phyloP scores from a whole-genome alignment of 2,797 vertebrate genomes.

The Euphonia xanthogaster region DNA sequence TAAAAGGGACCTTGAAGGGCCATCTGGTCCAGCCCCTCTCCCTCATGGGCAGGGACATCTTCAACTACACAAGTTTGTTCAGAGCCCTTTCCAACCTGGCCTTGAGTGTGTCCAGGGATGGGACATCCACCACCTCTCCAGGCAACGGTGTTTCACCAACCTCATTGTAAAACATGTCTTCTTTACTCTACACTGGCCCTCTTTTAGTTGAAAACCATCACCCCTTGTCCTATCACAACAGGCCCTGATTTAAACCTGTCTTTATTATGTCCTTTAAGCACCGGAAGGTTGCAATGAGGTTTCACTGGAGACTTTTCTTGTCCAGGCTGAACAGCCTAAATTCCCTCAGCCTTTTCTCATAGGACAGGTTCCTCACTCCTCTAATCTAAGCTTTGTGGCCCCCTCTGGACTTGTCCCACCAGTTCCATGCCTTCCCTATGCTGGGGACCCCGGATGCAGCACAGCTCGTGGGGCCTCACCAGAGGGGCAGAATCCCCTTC shows the following conservation, averaged over 20 bases:
- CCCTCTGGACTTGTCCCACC: neutral
- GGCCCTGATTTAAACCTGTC: neutral
- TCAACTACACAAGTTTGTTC: neutral
- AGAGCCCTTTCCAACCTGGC: neutral
- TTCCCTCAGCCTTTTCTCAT: neutral
- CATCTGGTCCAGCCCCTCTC: neutral
- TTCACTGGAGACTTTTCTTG: neutral
- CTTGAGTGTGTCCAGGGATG: neutral
- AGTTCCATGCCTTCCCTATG: neutral
- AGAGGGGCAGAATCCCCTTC: neutral
- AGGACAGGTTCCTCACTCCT: neutral
- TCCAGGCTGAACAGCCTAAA: neutral
- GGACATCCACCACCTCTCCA: neutral
- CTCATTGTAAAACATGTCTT: neutral
- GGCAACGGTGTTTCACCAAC: neutral
- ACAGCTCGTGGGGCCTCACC: neutral
- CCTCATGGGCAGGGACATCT: neutral
- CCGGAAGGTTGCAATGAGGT: too few relatives aligned
- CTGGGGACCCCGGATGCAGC: neutral
- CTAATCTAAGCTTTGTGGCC: neutral
- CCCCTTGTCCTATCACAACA: accelerated
- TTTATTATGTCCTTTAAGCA: neutral
- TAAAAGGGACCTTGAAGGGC: neutral
- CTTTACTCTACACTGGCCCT: neutral
- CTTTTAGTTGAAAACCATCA: neutral